Percentiles rank a stretch among this genome's conserved stretches.
These are phyloP conservation scores for Aurelia sp. DNA, from an alignment of 30 jellyfish, hydroid and myxozoan species.

Conservation along the genomic window DNA sequence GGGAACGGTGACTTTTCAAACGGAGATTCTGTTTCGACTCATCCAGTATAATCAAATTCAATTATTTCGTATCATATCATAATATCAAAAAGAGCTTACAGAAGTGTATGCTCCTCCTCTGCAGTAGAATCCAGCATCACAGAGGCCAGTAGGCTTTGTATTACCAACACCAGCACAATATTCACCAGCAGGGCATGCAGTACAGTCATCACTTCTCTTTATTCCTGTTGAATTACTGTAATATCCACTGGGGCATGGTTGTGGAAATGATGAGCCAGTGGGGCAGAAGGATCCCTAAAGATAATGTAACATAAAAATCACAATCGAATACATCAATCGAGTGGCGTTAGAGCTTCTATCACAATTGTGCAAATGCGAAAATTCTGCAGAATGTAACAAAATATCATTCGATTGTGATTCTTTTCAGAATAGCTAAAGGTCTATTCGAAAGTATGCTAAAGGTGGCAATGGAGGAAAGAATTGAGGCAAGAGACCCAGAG, in stretches of 20 bases:
- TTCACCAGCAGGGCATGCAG: slow-evolving; percentile 97
- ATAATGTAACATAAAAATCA: background rate
- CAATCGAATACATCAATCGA: background rate
- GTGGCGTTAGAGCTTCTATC: too few relatives aligned
- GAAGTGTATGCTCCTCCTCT: slow-evolving; percentile 91
- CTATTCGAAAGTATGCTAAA: too few relatives aligned
- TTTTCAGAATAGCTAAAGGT: too few relatives aligned
- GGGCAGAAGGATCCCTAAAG: slow-evolving; percentile 92
- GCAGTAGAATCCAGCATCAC: slow-evolving; percentile 99
- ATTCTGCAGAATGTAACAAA: too few relatives aligned
- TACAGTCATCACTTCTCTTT: slow-evolving; percentile 89
- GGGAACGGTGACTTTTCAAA: too few relatives aligned
- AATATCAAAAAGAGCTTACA: slow-evolving; percentile 36
- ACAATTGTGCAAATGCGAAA: too few relatives aligned
- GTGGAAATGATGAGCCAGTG: slow-evolving; percentile 84
- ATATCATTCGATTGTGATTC: too few relatives aligned
- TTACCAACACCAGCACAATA: slow-evolving; percentile 96
- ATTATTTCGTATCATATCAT: too few relatives aligned
- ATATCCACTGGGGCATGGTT: slow-evolving; percentile 96
- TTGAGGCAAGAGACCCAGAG: too few relatives aligned
- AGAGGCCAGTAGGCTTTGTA: slow-evolving; percentile 89
- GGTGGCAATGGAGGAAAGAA: too few relatives aligned
- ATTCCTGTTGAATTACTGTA: slow-evolving; percentile 91
- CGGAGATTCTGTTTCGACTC: too few relatives aligned
- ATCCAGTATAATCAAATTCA: too few relatives aligned